These are phyloP conservation scores for Galago senegalensis DNA, from an alignment of 2,797 vertebrate species.

Conservation along the genomic window DNA sequence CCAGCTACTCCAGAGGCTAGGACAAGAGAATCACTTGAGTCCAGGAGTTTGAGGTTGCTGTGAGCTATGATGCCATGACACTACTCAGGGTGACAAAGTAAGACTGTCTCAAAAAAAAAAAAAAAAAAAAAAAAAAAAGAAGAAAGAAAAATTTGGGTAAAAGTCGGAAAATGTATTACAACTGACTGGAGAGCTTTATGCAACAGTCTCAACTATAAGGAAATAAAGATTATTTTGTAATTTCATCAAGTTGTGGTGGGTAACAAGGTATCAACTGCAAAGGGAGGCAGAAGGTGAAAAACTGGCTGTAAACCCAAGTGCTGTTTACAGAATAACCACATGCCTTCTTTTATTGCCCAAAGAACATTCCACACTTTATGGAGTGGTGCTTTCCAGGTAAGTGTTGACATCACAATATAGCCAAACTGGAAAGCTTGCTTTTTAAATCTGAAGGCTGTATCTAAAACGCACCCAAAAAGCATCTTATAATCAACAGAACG, in stretches of 20 bases:
- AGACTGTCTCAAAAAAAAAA: too few species aligned
- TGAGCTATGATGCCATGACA: too few species aligned
- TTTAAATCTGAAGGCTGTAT: constrained; percentile 49
- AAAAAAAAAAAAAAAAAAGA: too few species aligned
- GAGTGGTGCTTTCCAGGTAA: constrained; percentile 65
- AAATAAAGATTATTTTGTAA: constrained; percentile 75
- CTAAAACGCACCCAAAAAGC: constrained; percentile 63
- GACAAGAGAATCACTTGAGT: too few species aligned
- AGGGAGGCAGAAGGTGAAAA: constrained; percentile 47
- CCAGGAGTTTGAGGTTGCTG: too few species aligned
- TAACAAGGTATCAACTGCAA: constrained; percentile 54
- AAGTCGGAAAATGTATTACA: constrained; percentile 59
- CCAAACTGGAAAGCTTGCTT: constrained; percentile 54
- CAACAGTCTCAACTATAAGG: constrained; percentile 61
- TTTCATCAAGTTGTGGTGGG: not conserved
- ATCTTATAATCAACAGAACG: not conserved
- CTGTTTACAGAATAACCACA: constrained; percentile 64
- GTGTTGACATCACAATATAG: constrained; percentile 59
- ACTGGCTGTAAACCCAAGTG: constrained; percentile 33
- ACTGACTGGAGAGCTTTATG: constrained; percentile 15
- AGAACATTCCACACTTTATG: constrained; percentile 49
- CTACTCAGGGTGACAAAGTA: too few species aligned
- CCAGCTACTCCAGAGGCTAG: too few species aligned
- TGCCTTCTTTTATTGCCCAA: constrained; percentile 45
- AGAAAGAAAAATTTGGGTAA: not conserved